Evolutionary conservation across 2,113 vertebrate genomes (phyloP).

Genomic region (Probosciger aterrimus): DNA sequence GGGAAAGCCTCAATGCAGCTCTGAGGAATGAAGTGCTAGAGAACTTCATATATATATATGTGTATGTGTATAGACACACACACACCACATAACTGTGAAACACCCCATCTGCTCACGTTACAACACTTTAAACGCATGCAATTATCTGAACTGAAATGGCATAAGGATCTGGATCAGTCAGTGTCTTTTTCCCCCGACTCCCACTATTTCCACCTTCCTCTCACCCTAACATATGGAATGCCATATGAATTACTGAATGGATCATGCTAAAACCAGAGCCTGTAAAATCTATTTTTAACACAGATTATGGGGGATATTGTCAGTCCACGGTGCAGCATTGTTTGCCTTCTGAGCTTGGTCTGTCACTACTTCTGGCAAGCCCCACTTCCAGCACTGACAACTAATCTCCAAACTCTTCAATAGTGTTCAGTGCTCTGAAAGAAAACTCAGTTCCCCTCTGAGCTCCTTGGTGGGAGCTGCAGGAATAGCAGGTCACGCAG

Average conservation of each 20-base stretch:
- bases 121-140: constrained; percentile 7
- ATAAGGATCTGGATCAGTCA: constrained; percentile 35
- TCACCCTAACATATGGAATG: constrained; percentile 55
- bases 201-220: constrained; percentile 46
- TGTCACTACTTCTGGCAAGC: constrained; percentile 36
- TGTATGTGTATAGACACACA: neutral
- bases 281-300: constrained; percentile 29
- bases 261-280: constrained; percentile 28
- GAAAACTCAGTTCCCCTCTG: neutral
- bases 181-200: neutral
- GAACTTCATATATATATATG: neutral
- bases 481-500: neutral
- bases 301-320: constrained; percentile 12
- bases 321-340: neutral
- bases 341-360: constrained; percentile 34
- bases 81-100: constrained; percentile 13
- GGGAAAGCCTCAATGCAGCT: neutral
- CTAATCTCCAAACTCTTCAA: neutral
- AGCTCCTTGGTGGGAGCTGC: neutral
- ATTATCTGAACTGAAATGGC: constrained; percentile 47
- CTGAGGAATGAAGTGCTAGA: neutral
- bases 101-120: constrained; percentile 59
- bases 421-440: neutral
- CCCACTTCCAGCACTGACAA: neutral
- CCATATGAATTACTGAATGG: constrained; percentile 49